Base-by-base conservation (phyloP, 1,140 invertebrate species). In the Xylocopa sonorina region DNA sequence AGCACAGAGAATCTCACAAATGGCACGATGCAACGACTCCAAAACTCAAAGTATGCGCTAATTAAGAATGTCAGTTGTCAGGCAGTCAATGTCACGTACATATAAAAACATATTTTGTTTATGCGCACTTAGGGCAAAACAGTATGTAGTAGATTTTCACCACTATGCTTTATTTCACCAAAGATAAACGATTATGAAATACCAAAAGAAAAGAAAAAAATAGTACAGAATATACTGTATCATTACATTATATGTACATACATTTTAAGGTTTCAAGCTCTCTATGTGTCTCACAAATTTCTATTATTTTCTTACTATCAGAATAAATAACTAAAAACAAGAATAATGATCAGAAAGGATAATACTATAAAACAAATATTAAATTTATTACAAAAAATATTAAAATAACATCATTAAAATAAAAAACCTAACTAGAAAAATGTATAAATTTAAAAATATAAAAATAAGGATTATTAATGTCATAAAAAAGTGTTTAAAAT, bases 1-100 rank as follows among this genome's bases (percentile, higher is more conserved):
- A 79, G 80, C 79, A 88, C 82, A 85, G 81, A 82, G 80, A 84
- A 75, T 85, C 78, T 81, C 83, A 76, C 85, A 85, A 89, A 88
- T 75, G 87, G 82, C 88, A 84, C 83, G 81, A 81, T 87, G 85
- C 90, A 84, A 81, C 89, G 79, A 74, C 87, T 84, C 51, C 85
- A 89, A n/a, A 87, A 78, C 88, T 88, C 89, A 91, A 92, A 92
- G 90, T 92, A 91, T 91, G 91, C 90, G 90, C 89, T 81, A 89
- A 88, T 88, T 88, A 89, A 90, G 84, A 89, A 86, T 90, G 87
- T 90, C 89, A 89, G 86, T 88, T 91, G 88, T 90, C 85, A 85
- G 86, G 89, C 87, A 88, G 82, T 91, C 85, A 90, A 88, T 89
- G 81, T 90, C 85, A 89, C 83, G 73, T 90, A 89, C 87, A 88